Percentiles rank a stretch among this genome's conserved stretches.
phyloP scores from a whole-genome alignment of 2,113 vertebrate genomes.

The Dipodomys stephensi region DNA sequence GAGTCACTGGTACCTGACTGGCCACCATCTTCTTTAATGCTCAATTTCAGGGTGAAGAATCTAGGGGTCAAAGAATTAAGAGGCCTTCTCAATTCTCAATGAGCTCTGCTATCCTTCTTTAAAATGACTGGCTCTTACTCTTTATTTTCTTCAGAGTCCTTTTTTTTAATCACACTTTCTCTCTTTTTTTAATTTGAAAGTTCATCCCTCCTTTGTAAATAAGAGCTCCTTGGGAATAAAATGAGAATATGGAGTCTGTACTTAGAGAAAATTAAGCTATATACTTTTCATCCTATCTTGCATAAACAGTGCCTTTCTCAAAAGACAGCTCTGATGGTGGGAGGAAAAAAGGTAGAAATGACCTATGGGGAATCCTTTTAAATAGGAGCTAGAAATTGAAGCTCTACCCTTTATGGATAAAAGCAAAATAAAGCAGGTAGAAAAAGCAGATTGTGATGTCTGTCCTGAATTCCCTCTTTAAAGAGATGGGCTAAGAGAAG shows the following conservation, averaged over 20 bases:
- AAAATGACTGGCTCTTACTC: neutral
- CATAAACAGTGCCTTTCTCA: neutral
- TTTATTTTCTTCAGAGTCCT: neutral
- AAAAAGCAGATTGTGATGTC: neutral
- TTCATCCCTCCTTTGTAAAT: conserved; percentile 19
- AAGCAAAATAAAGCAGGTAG: neutral
- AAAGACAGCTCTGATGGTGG: neutral
- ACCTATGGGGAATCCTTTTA: neutral
- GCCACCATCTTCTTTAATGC: neutral
- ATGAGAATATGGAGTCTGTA: neutral
- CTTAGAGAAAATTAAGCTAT: conserved; percentile 25
- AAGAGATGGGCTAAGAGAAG: neutral
- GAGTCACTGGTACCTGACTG: too few species aligned
- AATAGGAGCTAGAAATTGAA: neutral
- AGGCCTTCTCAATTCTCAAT: neutral
- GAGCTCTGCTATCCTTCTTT: neutral
- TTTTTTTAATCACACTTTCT: neutral
- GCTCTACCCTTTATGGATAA: neutral
- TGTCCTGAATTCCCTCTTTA: neutral
- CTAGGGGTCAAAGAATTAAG: neutral
- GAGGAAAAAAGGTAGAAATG: neutral
- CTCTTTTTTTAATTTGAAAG: neutral
- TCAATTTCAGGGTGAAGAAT: neutral
- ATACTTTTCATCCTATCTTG: neutral
- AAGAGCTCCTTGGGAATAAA: neutral